phyloP scores from a whole-genome alignment of 2,113 vertebrate species.

The Bambusicola thoracicus region DNA sequence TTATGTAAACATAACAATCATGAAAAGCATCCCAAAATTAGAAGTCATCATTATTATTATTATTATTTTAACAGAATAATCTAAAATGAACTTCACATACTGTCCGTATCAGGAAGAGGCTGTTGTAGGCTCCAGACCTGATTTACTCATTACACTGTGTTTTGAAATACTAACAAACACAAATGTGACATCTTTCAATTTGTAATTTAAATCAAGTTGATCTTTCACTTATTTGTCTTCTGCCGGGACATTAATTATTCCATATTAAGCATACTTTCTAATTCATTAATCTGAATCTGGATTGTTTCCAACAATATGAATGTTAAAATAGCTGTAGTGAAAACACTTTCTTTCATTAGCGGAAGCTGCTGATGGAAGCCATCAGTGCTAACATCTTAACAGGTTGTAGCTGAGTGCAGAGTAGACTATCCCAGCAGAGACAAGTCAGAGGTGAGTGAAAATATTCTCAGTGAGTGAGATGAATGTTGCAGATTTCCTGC shows the following conservation, averaged over 20 bases:
- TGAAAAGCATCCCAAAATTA: not conserved
- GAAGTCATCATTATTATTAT: not conserved
- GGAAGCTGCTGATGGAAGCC: not conserved
- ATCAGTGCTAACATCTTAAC: not conserved
- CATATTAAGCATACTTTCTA: not conserved
- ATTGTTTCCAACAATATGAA: not conserved
- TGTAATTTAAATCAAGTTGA: not conserved
- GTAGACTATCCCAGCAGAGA: not conserved
- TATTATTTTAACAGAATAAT: not conserved
- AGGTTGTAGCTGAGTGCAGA: not conserved
- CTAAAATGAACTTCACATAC: not conserved
- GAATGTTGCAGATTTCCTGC: not conserved
- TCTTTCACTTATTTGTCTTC: not conserved
- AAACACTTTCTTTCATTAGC: not conserved
- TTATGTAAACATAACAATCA: not conserved
- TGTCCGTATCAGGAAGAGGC: not conserved
- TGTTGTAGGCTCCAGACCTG: not conserved
- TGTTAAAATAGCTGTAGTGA: not conserved
- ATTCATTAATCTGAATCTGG: constrained; percentile 6
- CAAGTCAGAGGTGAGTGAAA: not conserved
- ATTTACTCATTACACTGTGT: not conserved
- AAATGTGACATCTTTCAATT: not conserved
- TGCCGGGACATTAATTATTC: not conserved
- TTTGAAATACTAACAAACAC: not conserved
- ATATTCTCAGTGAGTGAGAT: not conserved